These are phyloP conservation scores for Eurystomus gularis DNA, from an alignment of 2,113 vertebrate species.

Conservation along the genomic window DNA sequence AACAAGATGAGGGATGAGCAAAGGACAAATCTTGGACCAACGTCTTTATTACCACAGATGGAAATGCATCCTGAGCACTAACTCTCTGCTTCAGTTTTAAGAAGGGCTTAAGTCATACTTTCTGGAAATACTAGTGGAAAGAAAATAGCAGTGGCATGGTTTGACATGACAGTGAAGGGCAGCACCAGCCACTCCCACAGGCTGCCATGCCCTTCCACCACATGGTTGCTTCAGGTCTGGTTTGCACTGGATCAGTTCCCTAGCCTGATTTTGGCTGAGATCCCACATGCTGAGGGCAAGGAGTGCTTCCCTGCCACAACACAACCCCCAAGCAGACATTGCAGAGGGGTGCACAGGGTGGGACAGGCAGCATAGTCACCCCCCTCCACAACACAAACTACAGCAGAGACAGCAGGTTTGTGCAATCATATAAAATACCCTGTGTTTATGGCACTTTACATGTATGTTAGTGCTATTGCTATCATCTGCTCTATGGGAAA, in stretches of 20 bases:
- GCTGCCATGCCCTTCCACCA: not conserved
- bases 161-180: not conserved
- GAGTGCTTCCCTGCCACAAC: not conserved
- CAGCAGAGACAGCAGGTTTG: not conserved
- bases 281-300: not conserved
- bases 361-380: not conserved
- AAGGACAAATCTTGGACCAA: not conserved
- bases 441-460: too few species aligned
- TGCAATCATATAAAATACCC: not conserved
- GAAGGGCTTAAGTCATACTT: not conserved
- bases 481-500: not conserved
- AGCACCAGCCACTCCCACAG: not conserved
- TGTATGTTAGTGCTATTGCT: not conserved
- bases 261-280: not conserved
- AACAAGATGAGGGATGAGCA: not conserved
- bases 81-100: not conserved
- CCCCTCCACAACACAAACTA: rapidly evolving
- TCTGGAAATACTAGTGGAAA: not conserved
- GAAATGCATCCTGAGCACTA: not conserved
- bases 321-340: not conserved
- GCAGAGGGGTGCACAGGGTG: not conserved
- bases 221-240: not conserved
- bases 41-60: too few species aligned
- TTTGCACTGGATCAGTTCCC: not conserved
- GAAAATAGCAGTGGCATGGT: not conserved